Percentiles rank a stretch among this genome's conserved stretches.
These are phyloP conservation scores for Penaeus chinensis DNA, from an alignment of 1,140 invertebrate genomes.

Conservation along the genomic window DNA sequence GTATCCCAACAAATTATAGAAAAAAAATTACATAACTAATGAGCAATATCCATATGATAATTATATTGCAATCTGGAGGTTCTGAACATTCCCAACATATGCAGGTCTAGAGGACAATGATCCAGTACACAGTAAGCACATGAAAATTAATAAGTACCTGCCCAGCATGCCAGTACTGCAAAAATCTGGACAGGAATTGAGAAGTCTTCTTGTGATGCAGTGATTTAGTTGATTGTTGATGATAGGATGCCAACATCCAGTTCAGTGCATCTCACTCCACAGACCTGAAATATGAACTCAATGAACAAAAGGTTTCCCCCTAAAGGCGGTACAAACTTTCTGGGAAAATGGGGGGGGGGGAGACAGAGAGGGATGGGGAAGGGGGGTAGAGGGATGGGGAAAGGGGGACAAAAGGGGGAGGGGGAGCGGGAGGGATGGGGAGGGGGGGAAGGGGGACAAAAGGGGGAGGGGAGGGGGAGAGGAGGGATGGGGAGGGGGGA, in stretches of 20 bases:
- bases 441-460: too few relatives aligned
- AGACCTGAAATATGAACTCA: not conserved
- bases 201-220: slow-evolving; percentile 2
- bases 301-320: not conserved
- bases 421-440: too few relatives aligned
- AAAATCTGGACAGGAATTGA: slow-evolving; percentile 39
- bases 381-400: too few relatives aligned
- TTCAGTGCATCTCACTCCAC: slow-evolving; percentile 9
- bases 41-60: slow-evolving; percentile 7
- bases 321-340: too few relatives aligned
- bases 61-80: too few relatives aligned
- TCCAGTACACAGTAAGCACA: slow-evolving; percentile 31
- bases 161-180: slow-evolving; percentile 45
- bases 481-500: too few relatives aligned
- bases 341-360: not conserved
- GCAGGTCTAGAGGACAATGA: slow-evolving; percentile 2
- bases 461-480: too few relatives aligned
- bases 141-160: slow-evolving; percentile 36
- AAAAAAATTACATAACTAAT: slow-evolving; percentile 30
- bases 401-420: too few relatives aligned
- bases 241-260: not conserved
- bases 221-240: not conserved
- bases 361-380: not conserved
- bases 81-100: too few relatives aligned
- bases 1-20: not conserved